phyloP scores from a whole-genome alignment of 2,888 invertebrate genomes.

The Odontocolon sp. region DNA sequence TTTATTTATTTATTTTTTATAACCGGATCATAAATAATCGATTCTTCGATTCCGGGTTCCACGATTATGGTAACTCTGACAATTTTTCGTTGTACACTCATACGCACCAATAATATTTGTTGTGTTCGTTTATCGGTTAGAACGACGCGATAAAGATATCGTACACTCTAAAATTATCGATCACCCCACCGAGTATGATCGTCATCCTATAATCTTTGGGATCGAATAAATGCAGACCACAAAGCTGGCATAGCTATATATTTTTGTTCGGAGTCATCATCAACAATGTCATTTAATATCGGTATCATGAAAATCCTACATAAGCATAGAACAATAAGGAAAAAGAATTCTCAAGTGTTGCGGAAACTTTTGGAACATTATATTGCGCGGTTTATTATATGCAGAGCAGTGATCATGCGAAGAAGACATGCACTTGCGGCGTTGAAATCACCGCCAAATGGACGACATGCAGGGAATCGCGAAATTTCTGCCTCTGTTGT shows the following conservation, averaged over 20 bases:
- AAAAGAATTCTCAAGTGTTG: too few species aligned
- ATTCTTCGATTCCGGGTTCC: too few species aligned
- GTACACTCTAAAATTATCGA: conserved; percentile 38
- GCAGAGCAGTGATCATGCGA: neutral
- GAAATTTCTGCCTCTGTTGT: too few species aligned
- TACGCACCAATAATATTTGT: too few species aligned
- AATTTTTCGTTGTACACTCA: neutral
- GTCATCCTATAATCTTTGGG: conserved; percentile 27
- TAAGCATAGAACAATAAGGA: too few species aligned
- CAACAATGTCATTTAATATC: conserved; percentile 4
- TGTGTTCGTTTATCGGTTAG: conserved; percentile 7
- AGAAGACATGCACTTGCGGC: conserved; percentile 23
- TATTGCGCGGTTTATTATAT: neutral
- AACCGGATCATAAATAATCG: neutral
- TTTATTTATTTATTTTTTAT: neutral
- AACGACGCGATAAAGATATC: conserved; percentile 21
- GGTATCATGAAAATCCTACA: neutral
- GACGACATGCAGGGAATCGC: neutral
- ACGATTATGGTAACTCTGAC: neutral
- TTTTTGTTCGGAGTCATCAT: conserved; percentile 11
- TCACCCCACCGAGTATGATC: conserved; percentile 21
- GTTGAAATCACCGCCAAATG: conserved; percentile 48
- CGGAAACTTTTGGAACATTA: neutral
- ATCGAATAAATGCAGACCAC: conserved; percentile 8
- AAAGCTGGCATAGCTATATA: neutral